Conservation (phyloP, 1,140 invertebrate genomes). For the Aradophagus sp. region DNA sequence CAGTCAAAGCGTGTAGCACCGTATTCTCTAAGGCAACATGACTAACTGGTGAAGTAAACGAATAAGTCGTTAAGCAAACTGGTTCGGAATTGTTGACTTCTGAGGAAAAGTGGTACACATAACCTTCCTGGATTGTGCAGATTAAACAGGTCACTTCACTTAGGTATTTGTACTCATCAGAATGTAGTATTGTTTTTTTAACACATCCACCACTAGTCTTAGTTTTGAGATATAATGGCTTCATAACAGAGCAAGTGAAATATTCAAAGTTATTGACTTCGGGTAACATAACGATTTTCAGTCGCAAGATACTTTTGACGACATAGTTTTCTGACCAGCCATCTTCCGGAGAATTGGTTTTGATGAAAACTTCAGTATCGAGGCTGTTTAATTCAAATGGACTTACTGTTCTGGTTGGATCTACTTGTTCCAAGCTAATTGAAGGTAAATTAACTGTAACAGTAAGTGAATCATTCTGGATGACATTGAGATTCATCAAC, state of each 20-base stretch:
- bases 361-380: slow-evolving; percentile 68
- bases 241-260: slow-evolving; percentile 67
- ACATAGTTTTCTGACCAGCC: slow-evolving; percentile 73
- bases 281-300: slow-evolving; percentile 62
- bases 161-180: slow-evolving; percentile 67
- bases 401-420: slow-evolving; percentile 63
- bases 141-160: slow-evolving; percentile 74
- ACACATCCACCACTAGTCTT: slow-evolving; percentile 55
- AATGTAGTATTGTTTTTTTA: slow-evolving; percentile 70
- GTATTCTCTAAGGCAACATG: slow-evolving; percentile 81
- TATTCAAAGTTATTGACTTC: slow-evolving; percentile 59
- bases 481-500: slow-evolving; percentile 58
- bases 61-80: slow-evolving; percentile 75
- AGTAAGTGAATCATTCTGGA: slow-evolving; percentile 56
- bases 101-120: slow-evolving; percentile 76
- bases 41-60: slow-evolving; percentile 82
- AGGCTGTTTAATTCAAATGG: slow-evolving; percentile 65
- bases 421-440: slow-evolving; percentile 64
- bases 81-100: slow-evolving; percentile 57
- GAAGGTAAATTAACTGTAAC: slow-evolving; percentile 65
- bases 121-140: slow-evolving; percentile 77
- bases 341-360: slow-evolving; percentile 68
- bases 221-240: slow-evolving; percentile 69
- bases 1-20: slow-evolving; percentile 84
- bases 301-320: slow-evolving; percentile 63